phyloP scores from a whole-genome alignment of 2,797 vertebrate genomes.

The Sebastes elongatus region DNA sequence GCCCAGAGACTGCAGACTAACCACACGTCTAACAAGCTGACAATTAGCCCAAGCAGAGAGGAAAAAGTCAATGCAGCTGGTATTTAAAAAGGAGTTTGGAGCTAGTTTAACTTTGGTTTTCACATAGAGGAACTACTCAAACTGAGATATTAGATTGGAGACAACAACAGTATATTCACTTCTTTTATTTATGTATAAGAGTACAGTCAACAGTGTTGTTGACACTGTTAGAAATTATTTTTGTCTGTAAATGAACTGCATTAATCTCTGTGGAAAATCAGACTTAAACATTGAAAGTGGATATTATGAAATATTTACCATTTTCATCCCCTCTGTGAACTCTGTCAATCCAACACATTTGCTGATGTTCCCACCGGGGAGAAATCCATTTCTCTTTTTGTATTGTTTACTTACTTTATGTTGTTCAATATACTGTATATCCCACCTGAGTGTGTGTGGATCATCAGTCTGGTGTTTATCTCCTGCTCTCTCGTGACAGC shows the following conservation, averaged over 20 bases:
- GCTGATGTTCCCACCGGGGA: background rate
- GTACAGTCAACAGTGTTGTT: background rate
- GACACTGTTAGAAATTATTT: background rate
- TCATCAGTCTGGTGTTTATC: constrained; percentile 15
- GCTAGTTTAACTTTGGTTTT: background rate
- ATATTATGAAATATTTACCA: constrained; percentile 11
- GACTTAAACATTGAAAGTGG: background rate
- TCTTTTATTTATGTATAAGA: background rate
- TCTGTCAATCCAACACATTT: background rate
- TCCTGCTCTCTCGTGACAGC: constrained; percentile 32
- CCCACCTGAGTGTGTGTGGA: background rate
- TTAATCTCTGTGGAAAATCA: constrained; percentile 6
- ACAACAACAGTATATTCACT: background rate
- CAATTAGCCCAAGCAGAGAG: background rate
- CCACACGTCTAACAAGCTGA: background rate
- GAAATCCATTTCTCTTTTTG: background rate
- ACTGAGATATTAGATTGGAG: background rate
- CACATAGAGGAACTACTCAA: background rate
- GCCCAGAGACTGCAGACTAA: constrained; percentile 23
- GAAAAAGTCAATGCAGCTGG: background rate
- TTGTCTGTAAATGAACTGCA: background rate
- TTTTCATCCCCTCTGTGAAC: background rate
- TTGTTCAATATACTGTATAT: background rate
- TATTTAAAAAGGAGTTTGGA: background rate
- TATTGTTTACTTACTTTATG: background rate